Base-by-base conservation (phyloP, 2,888 invertebrate genomes). In the Tenthredo mesomela region DNA sequence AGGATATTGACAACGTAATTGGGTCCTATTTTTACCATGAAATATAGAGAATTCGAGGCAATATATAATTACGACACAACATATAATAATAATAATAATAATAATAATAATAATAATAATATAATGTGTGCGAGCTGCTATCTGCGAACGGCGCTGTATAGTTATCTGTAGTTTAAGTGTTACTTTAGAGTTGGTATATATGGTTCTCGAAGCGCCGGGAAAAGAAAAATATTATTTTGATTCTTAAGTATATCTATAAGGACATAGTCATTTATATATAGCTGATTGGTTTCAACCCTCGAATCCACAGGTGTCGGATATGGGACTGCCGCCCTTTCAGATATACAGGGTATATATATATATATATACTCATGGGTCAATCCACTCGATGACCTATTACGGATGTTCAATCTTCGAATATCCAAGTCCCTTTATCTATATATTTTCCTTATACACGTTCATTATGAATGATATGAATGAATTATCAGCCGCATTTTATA, bases 271-370 rank as follows among this genome's bases (percentile, higher is more conserved):
- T 73, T 73, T 43, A n/a, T 43, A 21, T 25, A 25, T 25, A 12
- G 25, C 61, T 25, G 61, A 61, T 61, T 21, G 61, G 25, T 21
- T 25, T 71, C 40, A 33, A 50, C 33, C 21, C 40, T 40, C n/a
- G 77, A 77, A 77, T 77, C 77, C 77, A 77, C 77, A 77, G 77
- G 77, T 77, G 77, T 77, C 77, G 77, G 77, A 77, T 25, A 29
- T 54, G 77, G 77, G 29, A 54, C 29, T 40, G 54, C 29, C 29
- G 10, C 77, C 29, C 77, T 77, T 50, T 37, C 29, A 9, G 50
- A 54, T 18, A 18, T 29, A n/a, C n/a, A 33, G 33, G 2, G 2
- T 29, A 29, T 29, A 29, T 1, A 2, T 33, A 33, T 33, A 33
- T 33, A 29, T 29, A 29, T 33, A 18, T 54, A 50, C n/a, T 15